These are phyloP conservation scores for Scleropages formosus DNA, from an alignment of 2,797 vertebrate genomes.

Conservation along the genomic window DNA sequence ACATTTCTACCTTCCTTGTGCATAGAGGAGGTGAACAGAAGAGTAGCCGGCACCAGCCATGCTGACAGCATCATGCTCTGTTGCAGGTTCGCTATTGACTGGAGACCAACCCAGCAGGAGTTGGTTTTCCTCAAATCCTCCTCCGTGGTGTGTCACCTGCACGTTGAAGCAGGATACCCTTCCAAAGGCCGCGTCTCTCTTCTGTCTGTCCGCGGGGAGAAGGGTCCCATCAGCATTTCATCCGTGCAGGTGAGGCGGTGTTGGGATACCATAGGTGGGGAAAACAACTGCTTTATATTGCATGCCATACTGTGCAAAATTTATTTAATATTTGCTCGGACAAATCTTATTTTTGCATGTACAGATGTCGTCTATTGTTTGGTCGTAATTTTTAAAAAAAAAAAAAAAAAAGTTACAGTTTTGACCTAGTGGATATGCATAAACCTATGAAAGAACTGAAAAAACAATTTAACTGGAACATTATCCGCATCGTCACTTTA, in stretches of 20 bases:
- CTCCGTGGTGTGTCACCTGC: slow-evolving; percentile 57
- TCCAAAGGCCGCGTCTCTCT: slow-evolving; percentile 51
- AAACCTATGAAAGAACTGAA: too few relatives aligned
- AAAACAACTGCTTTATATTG: not conserved
- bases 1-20: too few relatives aligned
- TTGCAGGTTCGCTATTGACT: slow-evolving; percentile 71
- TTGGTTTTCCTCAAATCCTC: slow-evolving; percentile 68
- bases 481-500: too few relatives aligned
- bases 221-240: slow-evolving; percentile 43
- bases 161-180: slow-evolving; percentile 66
- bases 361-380: too few relatives aligned
- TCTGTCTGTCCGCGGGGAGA: slow-evolving; percentile 52
- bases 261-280: not conserved
- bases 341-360: not conserved
- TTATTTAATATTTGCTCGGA: not conserved
- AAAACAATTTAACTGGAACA: too few relatives aligned
- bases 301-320: not conserved
- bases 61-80: not conserved
- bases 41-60: too few relatives aligned
- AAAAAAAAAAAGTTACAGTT: too few relatives aligned
- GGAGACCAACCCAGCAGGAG: slow-evolving; percentile 59
- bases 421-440: too few relatives aligned
- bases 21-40: too few relatives aligned
- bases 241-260: slow-evolving; percentile 54
- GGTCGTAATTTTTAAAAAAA: too few relatives aligned